Base-by-base conservation (phyloP, 1,140 invertebrate genomes). In the Hypsibius dujardini region DNA sequence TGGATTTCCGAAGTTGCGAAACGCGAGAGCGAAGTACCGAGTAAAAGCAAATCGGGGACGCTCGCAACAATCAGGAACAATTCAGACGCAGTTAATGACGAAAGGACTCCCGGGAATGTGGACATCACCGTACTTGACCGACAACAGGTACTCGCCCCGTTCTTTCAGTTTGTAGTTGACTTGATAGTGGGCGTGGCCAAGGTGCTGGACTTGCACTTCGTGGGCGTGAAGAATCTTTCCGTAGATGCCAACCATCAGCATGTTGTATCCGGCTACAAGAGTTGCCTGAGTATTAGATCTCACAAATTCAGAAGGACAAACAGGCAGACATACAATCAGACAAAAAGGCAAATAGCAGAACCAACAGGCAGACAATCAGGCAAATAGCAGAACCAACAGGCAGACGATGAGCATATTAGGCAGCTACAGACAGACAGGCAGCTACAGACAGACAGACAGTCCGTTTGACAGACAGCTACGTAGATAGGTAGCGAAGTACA, bases 51-150 rank as follows among this genome's bases (percentile, higher is more conserved):
- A 28, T 28, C 28, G 28, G 28, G 28, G 28, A 67, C 12, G n/a
- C 50, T 56, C 7, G 50, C n/a, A 12, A 56, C 50, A 15, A 15
- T 67, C 12, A 67, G 62, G 45, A 0, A 67, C 42, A 67, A 56
- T 56, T 56, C n/a, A 56, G 7, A 12, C 7, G 0, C 62, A 67
- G 12, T 67, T 12, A 12, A 67, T 12, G 7, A 67, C 42, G 45
- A 92, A 97, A 59, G 94, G 94, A 75, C 90, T 93, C 74, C 94
- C 94, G 75, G 92, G 92, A 80, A 98, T 91, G 80, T 97, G 90
- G 69, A 95, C 90, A 74, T 96, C 93, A 62, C 94, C 94, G 91
- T 92, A 98, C 81, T 94, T 95, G 71, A 95, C 87, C 74, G 95
- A 87, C 70, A 96, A 84, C 78, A 95, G 88, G 81, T 97, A 94